Evolutionary conservation across 30 jellyfish, hydroid and myxozoan genomes (phyloP).

Genomic region (Turritopsis rubra): DNA sequence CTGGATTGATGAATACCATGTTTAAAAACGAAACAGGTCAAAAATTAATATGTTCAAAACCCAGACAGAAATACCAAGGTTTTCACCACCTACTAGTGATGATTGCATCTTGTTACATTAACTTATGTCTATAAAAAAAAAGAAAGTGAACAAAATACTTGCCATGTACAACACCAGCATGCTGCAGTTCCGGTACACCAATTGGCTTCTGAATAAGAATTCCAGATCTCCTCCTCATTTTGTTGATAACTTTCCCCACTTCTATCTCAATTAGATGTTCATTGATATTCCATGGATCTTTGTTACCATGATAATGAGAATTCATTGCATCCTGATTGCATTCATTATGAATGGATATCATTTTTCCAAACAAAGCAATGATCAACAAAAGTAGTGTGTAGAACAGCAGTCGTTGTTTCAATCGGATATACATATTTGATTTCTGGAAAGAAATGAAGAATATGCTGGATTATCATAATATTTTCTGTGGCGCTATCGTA

Average conservation of each 20-base stretch:
- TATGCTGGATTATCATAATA: no score
- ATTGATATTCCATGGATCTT: slow-evolving; percentile 22
- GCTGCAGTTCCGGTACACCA: slow-evolving; percentile 16
- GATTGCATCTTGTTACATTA: no score
- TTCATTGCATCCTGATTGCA: slow-evolving; percentile 5
- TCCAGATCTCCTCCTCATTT: background rate
- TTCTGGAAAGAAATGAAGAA: no score
- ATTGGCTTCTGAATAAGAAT: slow-evolving; percentile 12
- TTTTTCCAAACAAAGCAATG: slow-evolving; percentile 18
- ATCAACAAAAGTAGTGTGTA: background rate
- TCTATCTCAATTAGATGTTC: slow-evolving; percentile 24
- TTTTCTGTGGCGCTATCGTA: no score
- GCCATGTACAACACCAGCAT: background rate
- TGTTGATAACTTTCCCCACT: slow-evolving; percentile 2
- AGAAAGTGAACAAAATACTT: no score
- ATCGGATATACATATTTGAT: background rate
- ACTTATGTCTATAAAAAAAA: no score
- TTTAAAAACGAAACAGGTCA: no score
- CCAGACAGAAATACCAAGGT: no score
- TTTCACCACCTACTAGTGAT: no score
- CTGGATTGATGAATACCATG: no score
- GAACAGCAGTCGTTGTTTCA: slow-evolving; percentile 12
- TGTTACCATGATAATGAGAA: background rate
- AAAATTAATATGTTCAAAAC: no score
- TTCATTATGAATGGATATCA: slow-evolving; percentile 13